phyloP scores from a whole-genome alignment of 2,797 vertebrate genomes.

The Mormyrops attenuatus region DNA sequence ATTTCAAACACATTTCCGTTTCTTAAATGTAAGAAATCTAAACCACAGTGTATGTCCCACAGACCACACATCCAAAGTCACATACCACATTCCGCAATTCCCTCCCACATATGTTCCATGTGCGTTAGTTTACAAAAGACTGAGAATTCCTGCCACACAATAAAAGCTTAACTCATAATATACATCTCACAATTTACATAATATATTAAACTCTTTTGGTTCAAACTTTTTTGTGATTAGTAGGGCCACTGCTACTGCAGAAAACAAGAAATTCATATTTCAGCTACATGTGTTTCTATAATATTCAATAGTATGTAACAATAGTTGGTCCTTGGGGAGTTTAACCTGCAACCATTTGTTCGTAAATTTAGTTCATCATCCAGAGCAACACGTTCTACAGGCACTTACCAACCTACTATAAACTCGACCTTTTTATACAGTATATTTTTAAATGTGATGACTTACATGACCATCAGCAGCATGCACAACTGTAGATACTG shows the following conservation, averaged over 20 bases:
- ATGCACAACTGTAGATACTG: background rate
- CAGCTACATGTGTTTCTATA: background rate
- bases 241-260: background rate
- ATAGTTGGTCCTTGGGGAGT: background rate
- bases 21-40: background rate
- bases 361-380: background rate
- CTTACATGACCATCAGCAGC: background rate
- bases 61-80: background rate
- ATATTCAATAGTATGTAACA: background rate
- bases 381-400: background rate
- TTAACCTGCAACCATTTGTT: background rate
- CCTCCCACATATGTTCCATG: background rate
- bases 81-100: background rate
- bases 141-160: background rate
- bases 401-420: background rate
- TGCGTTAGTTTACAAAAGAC: background rate
- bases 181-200: background rate
- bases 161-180: background rate
- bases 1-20: background rate
- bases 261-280: background rate
- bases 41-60: background rate
- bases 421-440: background rate
- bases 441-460: background rate
- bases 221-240: background rate
- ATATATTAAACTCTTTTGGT: background rate